Percentiles rank a stretch among this genome's conserved stretches.
Conservation (phyloP, 2,888 invertebrate genomes). For the Colostygia pectinataria region DNA sequence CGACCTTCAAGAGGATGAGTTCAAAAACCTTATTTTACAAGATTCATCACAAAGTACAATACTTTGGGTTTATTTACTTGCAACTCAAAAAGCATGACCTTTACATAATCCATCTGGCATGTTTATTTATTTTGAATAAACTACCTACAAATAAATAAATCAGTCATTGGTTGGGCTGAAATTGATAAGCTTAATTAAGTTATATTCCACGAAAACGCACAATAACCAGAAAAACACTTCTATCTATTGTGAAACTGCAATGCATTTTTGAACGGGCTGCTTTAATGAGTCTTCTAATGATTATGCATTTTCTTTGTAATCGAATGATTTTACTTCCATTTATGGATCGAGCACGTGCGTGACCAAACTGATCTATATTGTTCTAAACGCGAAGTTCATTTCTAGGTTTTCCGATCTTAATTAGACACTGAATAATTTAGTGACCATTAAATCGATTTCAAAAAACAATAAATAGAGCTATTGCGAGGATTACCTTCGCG, state of each 20-base stretch:
- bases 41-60: no score
- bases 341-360: conserved; percentile 15
- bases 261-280: not conserved
- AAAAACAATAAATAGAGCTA: conserved; percentile 17
- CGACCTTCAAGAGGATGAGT: no score
- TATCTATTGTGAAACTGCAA: not conserved
- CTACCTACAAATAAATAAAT: no score
- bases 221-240: no score
- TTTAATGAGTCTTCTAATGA: not conserved
- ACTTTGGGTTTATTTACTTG: no score
- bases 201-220: no score
- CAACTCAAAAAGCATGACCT: no score
- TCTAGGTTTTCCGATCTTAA: conserved; percentile 1
- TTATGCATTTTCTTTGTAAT: conserved; percentile 21
- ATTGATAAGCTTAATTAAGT: no score
- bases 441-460: conserved; percentile 23
- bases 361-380: conserved; percentile 16
- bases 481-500: conserved; percentile 17
- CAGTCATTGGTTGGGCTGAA: no score
- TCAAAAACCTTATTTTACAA: no score
- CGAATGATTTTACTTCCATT: conserved; percentile 5
- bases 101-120: no score
- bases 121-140: no score
- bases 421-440: conserved; percentile 11
- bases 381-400: conserved; percentile 16